phyloP scores from a whole-genome alignment of 2,797 vertebrate genomes.

The Telmatherina bonti region DNA sequence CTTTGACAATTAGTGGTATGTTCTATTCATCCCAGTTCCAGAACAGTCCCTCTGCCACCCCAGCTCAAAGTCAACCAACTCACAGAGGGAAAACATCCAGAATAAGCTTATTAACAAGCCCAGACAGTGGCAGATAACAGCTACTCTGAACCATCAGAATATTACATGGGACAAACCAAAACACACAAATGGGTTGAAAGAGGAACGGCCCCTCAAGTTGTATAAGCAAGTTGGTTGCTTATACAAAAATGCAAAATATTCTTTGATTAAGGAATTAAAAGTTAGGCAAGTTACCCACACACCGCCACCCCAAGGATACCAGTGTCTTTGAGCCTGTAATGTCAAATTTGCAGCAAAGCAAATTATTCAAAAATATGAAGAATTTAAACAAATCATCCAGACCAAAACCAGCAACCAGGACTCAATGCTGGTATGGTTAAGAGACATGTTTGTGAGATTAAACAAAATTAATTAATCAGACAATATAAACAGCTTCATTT shows the following conservation, averaged over 20 bases:
- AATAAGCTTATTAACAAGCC: conserved; percentile 54
- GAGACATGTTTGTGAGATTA: too few species aligned
- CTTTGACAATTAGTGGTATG: too few species aligned
- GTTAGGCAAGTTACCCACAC: too few species aligned
- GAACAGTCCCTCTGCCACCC: conserved; percentile 23
- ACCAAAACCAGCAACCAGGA: too few species aligned
- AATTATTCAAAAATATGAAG: too few species aligned
- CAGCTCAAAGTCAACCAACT: conserved; percentile 60
- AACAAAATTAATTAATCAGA: too few species aligned
- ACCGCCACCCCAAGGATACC: too few species aligned
- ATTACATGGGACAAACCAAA: conserved; percentile 29
- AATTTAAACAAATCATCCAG: too few species aligned
- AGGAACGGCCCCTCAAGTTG: conserved; percentile 2
- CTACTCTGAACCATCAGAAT: conserved; percentile 36
- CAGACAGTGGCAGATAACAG: conserved; percentile 46
- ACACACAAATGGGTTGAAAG: conserved; percentile 8
- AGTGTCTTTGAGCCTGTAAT: too few species aligned
- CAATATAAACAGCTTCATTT: too few species aligned
- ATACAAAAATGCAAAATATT: not conserved
- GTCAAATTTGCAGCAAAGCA: too few species aligned
- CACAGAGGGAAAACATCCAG: conserved; percentile 45
- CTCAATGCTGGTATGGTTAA: too few species aligned
- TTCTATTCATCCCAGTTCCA: conserved; percentile 41
- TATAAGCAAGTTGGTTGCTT: conserved; percentile 12
- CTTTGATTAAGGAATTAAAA: not conserved